A percentile compares a stretch with the other conserved stretches of the same genome.
phyloP scores from a whole-genome alignment of 64 coral and sea anemone species.

The Stichodactyla mertensii region DNA sequence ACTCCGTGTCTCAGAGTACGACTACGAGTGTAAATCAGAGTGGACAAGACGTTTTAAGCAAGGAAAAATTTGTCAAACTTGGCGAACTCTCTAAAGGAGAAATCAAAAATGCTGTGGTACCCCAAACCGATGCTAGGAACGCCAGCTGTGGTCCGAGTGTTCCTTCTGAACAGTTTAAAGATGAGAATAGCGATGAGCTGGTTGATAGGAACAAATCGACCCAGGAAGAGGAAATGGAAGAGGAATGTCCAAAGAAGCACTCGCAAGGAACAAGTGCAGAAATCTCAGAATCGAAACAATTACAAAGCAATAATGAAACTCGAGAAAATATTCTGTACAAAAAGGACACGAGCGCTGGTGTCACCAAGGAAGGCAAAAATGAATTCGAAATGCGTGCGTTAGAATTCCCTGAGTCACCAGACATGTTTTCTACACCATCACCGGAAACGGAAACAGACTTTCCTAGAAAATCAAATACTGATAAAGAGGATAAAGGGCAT shows the following conservation, averaged over 20 bases:
- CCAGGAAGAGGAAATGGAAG: background rate
- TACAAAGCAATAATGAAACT: background rate
- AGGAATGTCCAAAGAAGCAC: background rate
- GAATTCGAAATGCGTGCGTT: background rate
- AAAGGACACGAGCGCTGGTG: background rate
- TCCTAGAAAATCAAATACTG: background rate
- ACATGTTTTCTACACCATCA: slow-evolving; percentile 4
- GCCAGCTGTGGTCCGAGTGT: background rate
- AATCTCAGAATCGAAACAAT: background rate
- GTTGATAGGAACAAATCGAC: background rate
- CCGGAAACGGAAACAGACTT: background rate
- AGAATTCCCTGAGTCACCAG: background rate
- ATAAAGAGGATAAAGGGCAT: background rate
- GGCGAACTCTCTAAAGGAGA: background rate
- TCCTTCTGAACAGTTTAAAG: background rate
- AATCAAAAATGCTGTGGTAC: background rate
- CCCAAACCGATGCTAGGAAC: background rate
- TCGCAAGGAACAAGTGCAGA: background rate
- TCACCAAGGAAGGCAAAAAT: background rate
- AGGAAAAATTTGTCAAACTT: background rate
- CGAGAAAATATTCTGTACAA: background rate
- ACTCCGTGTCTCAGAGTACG: background rate
- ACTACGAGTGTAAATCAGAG: background rate
- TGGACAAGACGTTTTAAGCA: background rate
- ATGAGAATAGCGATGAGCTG: background rate